phyloP scores from a whole-genome alignment of 2,113 vertebrate genomes.

The Oryzias curvinotus region DNA sequence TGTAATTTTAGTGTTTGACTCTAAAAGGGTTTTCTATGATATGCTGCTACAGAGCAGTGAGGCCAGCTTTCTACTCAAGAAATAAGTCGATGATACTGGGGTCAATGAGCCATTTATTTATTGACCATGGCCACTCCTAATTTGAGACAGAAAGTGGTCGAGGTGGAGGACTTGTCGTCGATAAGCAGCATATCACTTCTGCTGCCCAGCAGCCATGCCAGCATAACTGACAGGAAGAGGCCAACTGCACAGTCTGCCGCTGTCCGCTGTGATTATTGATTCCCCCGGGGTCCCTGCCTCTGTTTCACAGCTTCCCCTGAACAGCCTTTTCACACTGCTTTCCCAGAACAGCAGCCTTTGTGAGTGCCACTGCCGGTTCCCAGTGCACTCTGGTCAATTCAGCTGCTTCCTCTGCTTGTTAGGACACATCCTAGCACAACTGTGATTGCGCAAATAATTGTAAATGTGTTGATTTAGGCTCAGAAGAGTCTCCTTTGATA shows the following conservation, averaged over 20 bases:
- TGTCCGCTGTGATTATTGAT: conserved; percentile 54
- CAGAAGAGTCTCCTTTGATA: too few species aligned
- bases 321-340: conserved; percentile 9
- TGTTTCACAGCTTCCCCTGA: conserved; percentile 13
- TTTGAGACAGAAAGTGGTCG: conserved; percentile 28
- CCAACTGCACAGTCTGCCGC: conserved; percentile 48
- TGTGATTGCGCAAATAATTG: not conserved
- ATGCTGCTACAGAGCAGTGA: conserved; percentile 21
- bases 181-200: conserved; percentile 23
- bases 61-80: conserved; percentile 22
- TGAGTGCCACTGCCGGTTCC: conserved; percentile 3
- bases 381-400: conserved; percentile 10
- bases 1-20: not conserved
- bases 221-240: conserved; percentile 43
- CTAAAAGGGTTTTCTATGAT: conserved; percentile 15
- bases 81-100: conserved; percentile 10
- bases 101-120: conserved; percentile 42
- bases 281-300: conserved; percentile 36
- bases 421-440: not conserved
- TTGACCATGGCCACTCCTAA: conserved; percentile 32
- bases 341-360: conserved; percentile 3
- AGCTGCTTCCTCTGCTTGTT: not conserved
- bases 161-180: conserved; percentile 28
- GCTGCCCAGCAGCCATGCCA: conserved; percentile 32
- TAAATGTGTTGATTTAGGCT: too few species aligned